phyloP scores from a whole-genome alignment of 1,140 invertebrate genomes.

The Drosophila malerkotliana region DNA sequence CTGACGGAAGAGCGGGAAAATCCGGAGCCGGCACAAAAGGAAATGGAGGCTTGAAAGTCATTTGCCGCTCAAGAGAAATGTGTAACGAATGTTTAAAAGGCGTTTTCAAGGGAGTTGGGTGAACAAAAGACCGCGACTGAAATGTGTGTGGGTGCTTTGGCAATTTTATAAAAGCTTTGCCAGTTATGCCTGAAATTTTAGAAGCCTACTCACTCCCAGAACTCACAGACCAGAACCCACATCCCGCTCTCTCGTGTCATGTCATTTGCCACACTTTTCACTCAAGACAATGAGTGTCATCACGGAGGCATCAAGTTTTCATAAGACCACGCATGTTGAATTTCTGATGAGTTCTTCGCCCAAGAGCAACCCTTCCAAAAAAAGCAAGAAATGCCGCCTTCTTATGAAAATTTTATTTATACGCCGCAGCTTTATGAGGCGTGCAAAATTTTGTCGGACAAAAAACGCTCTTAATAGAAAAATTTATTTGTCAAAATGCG shows the following conservation, averaged over 20 bases:
- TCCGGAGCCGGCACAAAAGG: conserved; percentile 28
- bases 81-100: conserved; percentile 42
- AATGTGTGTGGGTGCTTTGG: conserved; percentile 26
- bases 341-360: conserved; percentile 65
- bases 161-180: conserved; percentile 58
- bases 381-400: neutral
- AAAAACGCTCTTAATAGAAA: conserved; percentile 53
- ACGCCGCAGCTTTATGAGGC: conserved; percentile 56
- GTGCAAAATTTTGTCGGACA: conserved; percentile 39
- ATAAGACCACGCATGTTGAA: conserved; percentile 76
- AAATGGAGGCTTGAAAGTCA: conserved; percentile 63
- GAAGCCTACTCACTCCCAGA: conserved; percentile 1
- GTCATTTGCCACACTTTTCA: conserved; percentile 63
- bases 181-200: conserved; percentile 54
- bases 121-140: conserved; percentile 34
- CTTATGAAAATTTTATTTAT: conserved; percentile 43
- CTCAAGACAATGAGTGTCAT: conserved; percentile 81
- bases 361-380: conserved; percentile 36
- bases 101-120: conserved; percentile 4
- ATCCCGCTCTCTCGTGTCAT: conserved; percentile 11
- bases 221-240: neutral
- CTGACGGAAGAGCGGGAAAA: conserved; percentile 18
- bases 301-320: conserved; percentile 73
- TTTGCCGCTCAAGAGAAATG: conserved; percentile 47
- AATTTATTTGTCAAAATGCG: conserved; percentile 47